Evolutionary conservation across 2,113 vertebrate genomes (phyloP).

Genomic region (Eclectus roratus): DNA sequence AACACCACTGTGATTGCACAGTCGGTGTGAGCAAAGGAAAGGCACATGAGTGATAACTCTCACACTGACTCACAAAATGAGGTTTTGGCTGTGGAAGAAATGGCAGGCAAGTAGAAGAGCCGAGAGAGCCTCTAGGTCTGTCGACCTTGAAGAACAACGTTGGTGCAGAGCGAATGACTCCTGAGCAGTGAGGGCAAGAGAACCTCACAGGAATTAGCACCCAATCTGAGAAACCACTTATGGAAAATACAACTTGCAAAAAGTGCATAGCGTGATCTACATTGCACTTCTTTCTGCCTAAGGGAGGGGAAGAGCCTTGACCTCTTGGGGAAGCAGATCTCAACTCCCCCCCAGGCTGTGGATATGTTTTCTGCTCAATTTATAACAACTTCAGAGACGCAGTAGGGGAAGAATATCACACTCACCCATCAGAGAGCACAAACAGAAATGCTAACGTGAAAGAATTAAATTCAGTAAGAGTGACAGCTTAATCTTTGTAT

Average conservation of each 20-base stretch:
- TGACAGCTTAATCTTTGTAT: constrained; percentile 36
- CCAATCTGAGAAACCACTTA: not conserved
- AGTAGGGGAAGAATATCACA: not conserved
- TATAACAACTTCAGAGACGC: not conserved
- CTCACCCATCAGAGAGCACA: constrained; percentile 1
- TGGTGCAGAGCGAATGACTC: not conserved
- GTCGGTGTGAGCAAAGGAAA: not conserved
- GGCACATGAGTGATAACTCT: not conserved
- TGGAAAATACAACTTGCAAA: not conserved
- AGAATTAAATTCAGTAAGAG: not conserved
- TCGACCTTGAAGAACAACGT: not conserved
- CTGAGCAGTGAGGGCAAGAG: not conserved
- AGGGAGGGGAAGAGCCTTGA: not conserved
- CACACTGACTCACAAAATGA: not conserved
- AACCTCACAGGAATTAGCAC: not conserved
- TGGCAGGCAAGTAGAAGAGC: not conserved
- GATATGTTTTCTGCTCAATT: not conserved
- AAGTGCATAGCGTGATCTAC: not conserved
- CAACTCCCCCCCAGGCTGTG: not conserved
- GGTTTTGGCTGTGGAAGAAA: not conserved
- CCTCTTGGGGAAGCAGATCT: not conserved
- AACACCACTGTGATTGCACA: not conserved
- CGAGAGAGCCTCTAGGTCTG: not conserved
- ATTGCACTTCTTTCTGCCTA: not conserved
- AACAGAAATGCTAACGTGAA: not conserved